Percentiles rank a stretch among this genome's conserved stretches.
phyloP scores from a whole-genome alignment of 2,888 invertebrate species.

The Dioctria linearis region DNA sequence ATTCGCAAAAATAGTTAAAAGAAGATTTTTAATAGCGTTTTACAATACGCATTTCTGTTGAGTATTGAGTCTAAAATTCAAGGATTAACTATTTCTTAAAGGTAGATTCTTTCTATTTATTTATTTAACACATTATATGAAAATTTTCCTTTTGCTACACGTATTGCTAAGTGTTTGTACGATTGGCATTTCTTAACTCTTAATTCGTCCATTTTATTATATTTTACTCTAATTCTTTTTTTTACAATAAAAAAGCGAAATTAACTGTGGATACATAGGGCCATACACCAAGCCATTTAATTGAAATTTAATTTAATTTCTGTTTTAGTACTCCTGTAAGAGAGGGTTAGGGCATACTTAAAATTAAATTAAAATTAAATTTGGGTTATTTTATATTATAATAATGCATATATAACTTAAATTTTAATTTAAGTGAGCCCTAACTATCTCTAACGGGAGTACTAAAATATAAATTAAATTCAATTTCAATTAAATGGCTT shows the following conservation, averaged over 20 bases:
- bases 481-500: too few species aligned
- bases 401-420: too few species aligned
- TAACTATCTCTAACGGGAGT: too few species aligned
- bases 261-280: neutral
- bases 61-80: neutral
- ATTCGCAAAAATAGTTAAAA: conserved; percentile 12
- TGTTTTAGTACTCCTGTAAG: too few species aligned
- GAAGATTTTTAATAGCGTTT: neutral
- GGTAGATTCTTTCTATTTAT: conserved; percentile 21
- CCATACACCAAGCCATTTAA: too few species aligned
- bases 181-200: conserved; percentile 45
- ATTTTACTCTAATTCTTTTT: conserved; percentile 3
- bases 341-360: too few species aligned
- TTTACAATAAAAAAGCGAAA: too few species aligned
- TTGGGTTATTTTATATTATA: too few species aligned
- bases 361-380: too few species aligned
- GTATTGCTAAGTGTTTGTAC: conserved; percentile 49
- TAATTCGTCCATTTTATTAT: conserved; percentile 40
- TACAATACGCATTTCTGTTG: neutral
- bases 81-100: conserved; percentile 33
- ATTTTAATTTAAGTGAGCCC: too few species aligned
- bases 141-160: conserved; percentile 43
- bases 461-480: too few species aligned
- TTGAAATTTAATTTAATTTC: too few species aligned
- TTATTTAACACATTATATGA: conserved; percentile 14